These are phyloP conservation scores for Parnassius smintheus DNA, from an alignment of 2,888 invertebrate genomes.

Conservation along the genomic window DNA sequence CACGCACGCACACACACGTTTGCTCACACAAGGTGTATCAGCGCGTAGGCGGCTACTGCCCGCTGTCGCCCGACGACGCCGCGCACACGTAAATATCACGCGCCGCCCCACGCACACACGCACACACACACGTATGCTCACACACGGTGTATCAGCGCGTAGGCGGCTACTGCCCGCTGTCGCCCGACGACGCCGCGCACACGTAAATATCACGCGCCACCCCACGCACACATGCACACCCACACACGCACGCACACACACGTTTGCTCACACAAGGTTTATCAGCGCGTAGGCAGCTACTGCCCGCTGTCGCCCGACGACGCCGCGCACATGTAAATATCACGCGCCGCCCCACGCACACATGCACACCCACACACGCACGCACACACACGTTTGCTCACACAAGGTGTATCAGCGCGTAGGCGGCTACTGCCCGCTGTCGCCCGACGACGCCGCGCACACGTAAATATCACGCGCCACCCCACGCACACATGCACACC, in stretches of 20 bases:
- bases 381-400: neutral
- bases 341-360: slow-evolving; percentile 1
- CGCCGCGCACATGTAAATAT: slow-evolving; percentile 74
- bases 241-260: neutral
- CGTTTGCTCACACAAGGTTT: slow-evolving; percentile 25
- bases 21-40: slow-evolving; percentile 42
- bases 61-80: slow-evolving; percentile 85
- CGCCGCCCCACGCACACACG: neutral
- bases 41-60: slow-evolving; percentile 84
- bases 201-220: slow-evolving; percentile 59
- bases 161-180: slow-evolving; percentile 87
- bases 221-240: neutral
- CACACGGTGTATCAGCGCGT: slow-evolving; percentile 51
- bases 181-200: slow-evolving; percentile 81
- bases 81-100: slow-evolving; percentile 67
- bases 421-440: slow-evolving; percentile 87
- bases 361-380: neutral
- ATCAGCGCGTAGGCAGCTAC: slow-evolving; percentile 83
- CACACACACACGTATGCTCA: neutral
- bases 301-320: slow-evolving; percentile 86
- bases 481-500: neutral
- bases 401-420: slow-evolving; percentile 51
- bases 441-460: slow-evolving; percentile 81
- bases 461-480: slow-evolving; percentile 59
- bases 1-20: neutral